A percentile compares a stretch with the other conserved stretches of the same genome.
phyloP scores from a whole-genome alignment of 2,113 vertebrate genomes.

The Pontoporia blainvillei region DNA sequence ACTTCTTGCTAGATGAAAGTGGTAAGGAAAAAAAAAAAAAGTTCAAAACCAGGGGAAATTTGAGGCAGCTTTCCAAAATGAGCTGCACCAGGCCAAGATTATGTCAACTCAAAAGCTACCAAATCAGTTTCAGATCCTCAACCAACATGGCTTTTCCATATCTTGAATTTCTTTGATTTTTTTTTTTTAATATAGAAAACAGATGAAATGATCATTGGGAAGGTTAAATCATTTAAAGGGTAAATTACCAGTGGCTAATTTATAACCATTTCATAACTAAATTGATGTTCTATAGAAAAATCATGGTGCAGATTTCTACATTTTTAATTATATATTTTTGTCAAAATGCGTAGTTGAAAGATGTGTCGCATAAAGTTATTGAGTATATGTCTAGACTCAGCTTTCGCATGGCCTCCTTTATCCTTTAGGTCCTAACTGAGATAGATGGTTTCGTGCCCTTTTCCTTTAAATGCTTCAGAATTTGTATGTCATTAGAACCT shows the following conservation, averaged over 20 bases:
- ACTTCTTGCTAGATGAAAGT: conserved; percentile 97
- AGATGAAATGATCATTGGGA: conserved; percentile 67
- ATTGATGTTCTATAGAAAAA: neutral
- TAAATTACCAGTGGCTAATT: conserved; percentile 21
- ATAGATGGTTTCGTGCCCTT: neutral
- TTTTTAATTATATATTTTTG: conserved; percentile 13
- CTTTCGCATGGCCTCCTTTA: neutral
- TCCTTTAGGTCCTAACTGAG: neutral
- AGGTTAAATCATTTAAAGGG: conserved; percentile 51
- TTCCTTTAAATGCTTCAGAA: neutral
- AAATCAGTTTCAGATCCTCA: conserved; percentile 69
- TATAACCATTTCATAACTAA: conserved; percentile 36
- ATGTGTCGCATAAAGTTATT: neutral
- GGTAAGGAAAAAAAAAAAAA: conserved; percentile 84
- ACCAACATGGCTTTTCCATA: conserved; percentile 63
- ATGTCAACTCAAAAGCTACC: conserved; percentile 60
- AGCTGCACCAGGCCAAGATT: conserved; percentile 56
- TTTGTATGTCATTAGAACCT: neutral
- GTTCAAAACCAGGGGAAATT: conserved; percentile 65
- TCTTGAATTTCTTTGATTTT: conserved; percentile 72
- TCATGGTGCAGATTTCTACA: neutral
- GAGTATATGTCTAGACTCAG: neutral
- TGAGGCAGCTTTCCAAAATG: conserved; percentile 59
- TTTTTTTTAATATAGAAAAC: conserved; percentile 67
- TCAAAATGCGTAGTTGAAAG: neutral